Conservation (phyloP, 2,888 invertebrate genomes). For the Dynastes maya region DNA sequence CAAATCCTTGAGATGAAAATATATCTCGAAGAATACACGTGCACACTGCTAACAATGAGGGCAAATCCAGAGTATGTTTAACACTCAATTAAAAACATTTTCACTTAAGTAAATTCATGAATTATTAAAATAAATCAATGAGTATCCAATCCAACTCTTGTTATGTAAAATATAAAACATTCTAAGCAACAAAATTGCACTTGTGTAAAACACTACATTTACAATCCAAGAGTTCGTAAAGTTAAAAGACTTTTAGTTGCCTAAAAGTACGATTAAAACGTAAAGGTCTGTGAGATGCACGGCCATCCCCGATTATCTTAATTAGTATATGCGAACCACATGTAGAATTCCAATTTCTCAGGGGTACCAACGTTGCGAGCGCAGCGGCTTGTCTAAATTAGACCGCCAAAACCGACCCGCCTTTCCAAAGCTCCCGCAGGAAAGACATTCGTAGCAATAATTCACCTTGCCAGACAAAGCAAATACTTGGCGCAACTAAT, state of each 20-base stretch:
- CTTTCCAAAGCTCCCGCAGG: conserved; percentile 32
- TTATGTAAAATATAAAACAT: too few species aligned
- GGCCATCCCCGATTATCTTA: conserved; percentile 36
- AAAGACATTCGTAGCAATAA: conserved; percentile 50
- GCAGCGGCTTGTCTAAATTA: conserved; percentile 17
- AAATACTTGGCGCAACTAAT: conserved; percentile 57
- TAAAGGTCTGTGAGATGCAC: conserved; percentile 15
- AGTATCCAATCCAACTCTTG: too few species aligned
- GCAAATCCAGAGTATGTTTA: too few species aligned
- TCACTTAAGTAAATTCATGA: too few species aligned
- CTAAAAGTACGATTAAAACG: conserved; percentile 5
- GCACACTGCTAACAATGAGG: too few species aligned
- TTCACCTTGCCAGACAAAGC: conserved; percentile 56
- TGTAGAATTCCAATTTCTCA: conserved; percentile 44
- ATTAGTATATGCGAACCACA: conserved; percentile 42
- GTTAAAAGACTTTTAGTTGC: neutral
- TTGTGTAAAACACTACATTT: too few species aligned
- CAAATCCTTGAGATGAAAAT: too few species aligned
- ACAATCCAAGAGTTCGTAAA: neutral
- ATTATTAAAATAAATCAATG: too few species aligned
- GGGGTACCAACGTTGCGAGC: conserved; percentile 2
- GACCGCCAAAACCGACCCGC: conserved; percentile 1
- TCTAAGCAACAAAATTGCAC: too few species aligned
- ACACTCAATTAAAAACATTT: too few species aligned
- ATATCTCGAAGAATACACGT: too few species aligned